Percentiles rank a stretch among this genome's conserved stretches.
These are phyloP conservation scores for Cydia pomonella DNA, from an alignment of 1,140 invertebrate genomes.

Conservation along the genomic window DNA sequence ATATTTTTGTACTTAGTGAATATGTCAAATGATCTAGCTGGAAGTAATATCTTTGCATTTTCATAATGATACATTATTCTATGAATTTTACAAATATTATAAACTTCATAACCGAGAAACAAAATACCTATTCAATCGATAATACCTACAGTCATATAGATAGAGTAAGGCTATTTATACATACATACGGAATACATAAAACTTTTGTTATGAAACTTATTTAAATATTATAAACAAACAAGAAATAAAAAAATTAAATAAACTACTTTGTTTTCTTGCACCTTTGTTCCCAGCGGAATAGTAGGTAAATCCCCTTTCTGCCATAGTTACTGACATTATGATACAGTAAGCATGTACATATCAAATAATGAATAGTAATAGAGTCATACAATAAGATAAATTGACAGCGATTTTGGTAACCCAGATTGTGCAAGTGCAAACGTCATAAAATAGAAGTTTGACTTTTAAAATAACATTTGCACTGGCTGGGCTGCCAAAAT, in stretches of 20 bases:
- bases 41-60: conserved; percentile 60
- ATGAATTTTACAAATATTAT: conserved; percentile 62
- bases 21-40: conserved; percentile 53
- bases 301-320: background rate
- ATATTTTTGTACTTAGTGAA: conserved; percentile 78
- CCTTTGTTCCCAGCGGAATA: background rate
- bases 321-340: too few relatives aligned
- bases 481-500: too few relatives aligned
- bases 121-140: conserved; percentile 66
- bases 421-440: too few relatives aligned
- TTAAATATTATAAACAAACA: conserved; percentile 79
- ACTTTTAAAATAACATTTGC: too few relatives aligned
- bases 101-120: conserved; percentile 61
- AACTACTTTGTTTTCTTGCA: conserved; percentile 35
- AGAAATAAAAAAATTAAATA: conserved; percentile 76
- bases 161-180: conserved; percentile 79
- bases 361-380: too few relatives aligned
- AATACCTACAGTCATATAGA: conserved; percentile 68
- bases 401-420: too few relatives aligned
- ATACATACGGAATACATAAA: conserved; percentile 60
- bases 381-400: too few relatives aligned
- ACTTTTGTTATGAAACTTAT: conserved; percentile 79
- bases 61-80: conserved; percentile 57
- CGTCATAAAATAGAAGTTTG: too few relatives aligned
- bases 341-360: too few relatives aligned